These are phyloP conservation scores for Archips crataeganus DNA, from an alignment of 2,888 invertebrate species.

Conservation along the genomic window DNA sequence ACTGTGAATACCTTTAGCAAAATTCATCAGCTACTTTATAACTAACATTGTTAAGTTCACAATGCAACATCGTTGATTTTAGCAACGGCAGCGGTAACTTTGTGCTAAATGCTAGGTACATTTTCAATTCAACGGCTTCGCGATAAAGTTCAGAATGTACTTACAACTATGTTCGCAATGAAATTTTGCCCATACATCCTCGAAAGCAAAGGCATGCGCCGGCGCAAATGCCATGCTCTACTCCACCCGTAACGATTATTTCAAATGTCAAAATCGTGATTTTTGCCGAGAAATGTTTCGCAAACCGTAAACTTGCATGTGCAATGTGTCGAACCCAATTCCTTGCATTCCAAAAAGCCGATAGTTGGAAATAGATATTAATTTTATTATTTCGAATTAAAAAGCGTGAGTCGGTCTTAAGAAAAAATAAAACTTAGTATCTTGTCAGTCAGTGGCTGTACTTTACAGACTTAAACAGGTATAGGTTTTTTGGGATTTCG, in stretches of 20 bases:
- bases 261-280: slow-evolving; percentile 84
- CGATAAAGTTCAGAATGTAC: slow-evolving; percentile 23
- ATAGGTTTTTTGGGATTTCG: too few relatives aligned
- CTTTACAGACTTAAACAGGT: too few relatives aligned
- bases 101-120: not conserved
- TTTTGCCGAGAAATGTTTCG: slow-evolving; percentile 79
- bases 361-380: slow-evolving; percentile 38
- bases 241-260: slow-evolving; percentile 72
- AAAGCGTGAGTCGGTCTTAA: too few relatives aligned
- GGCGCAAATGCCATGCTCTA: slow-evolving; percentile 76
- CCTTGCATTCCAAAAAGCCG: slow-evolving; percentile 42
- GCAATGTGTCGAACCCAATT: slow-evolving; percentile 52
- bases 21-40: slow-evolving; percentile 18
- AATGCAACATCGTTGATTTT: slow-evolving; percentile 1
- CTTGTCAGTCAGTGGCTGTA: too few relatives aligned
- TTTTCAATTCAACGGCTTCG: slow-evolving; percentile 7
- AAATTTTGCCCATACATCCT: slow-evolving; percentile 29
- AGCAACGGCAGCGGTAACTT: slow-evolving; percentile 17
- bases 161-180: not conserved
- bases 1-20: not conserved
- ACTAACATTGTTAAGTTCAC: slow-evolving; percentile 9
- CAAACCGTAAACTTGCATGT: slow-evolving; percentile 70
- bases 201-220: slow-evolving; percentile 57
- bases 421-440: too few relatives aligned
- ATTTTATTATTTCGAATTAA: too few relatives aligned